phyloP scores from a whole-genome alignment of 2,113 vertebrate species.

The Lycaon pictus region DNA sequence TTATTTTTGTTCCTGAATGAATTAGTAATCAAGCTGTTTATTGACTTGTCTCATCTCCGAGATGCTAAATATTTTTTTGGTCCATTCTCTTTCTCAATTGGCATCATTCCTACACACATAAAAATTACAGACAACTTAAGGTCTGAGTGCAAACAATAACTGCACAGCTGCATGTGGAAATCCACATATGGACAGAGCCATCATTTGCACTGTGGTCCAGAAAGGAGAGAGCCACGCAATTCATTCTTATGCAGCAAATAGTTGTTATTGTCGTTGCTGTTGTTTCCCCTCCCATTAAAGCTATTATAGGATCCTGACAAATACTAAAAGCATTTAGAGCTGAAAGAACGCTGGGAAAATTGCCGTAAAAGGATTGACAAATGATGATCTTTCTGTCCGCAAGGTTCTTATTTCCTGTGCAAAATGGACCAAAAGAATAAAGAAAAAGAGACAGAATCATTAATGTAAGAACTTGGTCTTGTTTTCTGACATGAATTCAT shows the following conservation, averaged over 20 bases:
- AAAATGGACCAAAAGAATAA: constrained; percentile 22
- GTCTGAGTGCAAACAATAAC: constrained; percentile 61
- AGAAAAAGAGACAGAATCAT: constrained; percentile 27
- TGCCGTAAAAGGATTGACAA: constrained; percentile 77
- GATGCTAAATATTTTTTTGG: constrained; percentile 61
- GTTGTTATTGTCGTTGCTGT: constrained; percentile 32
- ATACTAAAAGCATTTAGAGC: constrained; percentile 83
- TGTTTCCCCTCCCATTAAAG: constrained; percentile 74
- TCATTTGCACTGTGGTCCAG: constrained; percentile 67
- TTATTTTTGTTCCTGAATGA: constrained; percentile 82
- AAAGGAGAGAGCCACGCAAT: background rate
- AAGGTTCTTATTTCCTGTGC: constrained; percentile 73
- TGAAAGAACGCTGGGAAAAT: constrained; percentile 81
- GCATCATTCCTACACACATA: constrained; percentile 69
- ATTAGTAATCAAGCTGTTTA: constrained; percentile 83
- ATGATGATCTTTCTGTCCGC: constrained; percentile 75
- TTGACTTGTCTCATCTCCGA: constrained; percentile 78
- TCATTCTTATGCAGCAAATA: constrained; percentile 74
- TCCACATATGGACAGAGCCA: constrained; percentile 55
- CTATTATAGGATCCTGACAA: constrained; percentile 77
- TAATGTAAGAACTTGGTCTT: background rate
- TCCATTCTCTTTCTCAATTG: constrained; percentile 67
- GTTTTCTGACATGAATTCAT: constrained; percentile 47
- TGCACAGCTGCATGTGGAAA: constrained; percentile 67
- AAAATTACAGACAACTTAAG: constrained; percentile 72